Evolutionary conservation across 2,797 vertebrate species (phyloP).

Genomic region (Melanotaenia maccullochi): DNA sequence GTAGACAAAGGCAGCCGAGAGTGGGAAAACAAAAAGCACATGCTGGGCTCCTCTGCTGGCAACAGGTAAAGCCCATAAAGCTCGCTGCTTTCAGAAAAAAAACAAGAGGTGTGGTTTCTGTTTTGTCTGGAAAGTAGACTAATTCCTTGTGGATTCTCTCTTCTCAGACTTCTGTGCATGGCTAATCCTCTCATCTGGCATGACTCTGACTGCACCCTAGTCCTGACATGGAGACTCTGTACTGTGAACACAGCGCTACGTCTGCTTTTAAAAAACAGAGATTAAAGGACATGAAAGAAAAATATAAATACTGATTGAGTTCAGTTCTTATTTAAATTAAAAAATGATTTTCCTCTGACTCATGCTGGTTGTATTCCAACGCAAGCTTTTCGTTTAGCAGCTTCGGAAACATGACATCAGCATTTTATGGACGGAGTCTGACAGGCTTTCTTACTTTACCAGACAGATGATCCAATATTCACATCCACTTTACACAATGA

Average conservation of each 20-base stretch:
- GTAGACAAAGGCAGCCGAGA: slow-evolving; percentile 45
- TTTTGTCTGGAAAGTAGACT: slow-evolving; percentile 36
- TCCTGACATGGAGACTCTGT: slow-evolving; percentile 16
- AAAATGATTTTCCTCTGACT: slow-evolving; percentile 5
- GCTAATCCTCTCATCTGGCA: slow-evolving; percentile 60
- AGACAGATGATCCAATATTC: slow-evolving; percentile 1
- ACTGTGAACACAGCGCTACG: slow-evolving; percentile 5
- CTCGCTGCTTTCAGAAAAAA: slow-evolving; percentile 20
- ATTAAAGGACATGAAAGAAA: slow-evolving; percentile 4
- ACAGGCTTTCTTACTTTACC: background rate
- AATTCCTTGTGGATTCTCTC: slow-evolving; percentile 48
- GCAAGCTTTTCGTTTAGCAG: background rate
- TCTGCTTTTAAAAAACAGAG: background rate
- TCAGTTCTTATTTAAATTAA: background rate
- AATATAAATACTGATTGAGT: background rate
- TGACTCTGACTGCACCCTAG: slow-evolving; percentile 24
- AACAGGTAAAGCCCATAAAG: background rate
- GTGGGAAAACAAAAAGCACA: slow-evolving; percentile 16
- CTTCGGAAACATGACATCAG: slow-evolving; percentile 7
- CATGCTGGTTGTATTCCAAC: background rate
- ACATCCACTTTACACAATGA: background rate
- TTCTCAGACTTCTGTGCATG: slow-evolving; percentile 49
- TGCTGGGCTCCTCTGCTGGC: slow-evolving; percentile 23
- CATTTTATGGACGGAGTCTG: background rate
- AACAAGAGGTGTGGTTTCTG: slow-evolving; percentile 22